Conservation (phyloP, 2,888 invertebrate genomes). For the Cactoblastis cactorum region DNA sequence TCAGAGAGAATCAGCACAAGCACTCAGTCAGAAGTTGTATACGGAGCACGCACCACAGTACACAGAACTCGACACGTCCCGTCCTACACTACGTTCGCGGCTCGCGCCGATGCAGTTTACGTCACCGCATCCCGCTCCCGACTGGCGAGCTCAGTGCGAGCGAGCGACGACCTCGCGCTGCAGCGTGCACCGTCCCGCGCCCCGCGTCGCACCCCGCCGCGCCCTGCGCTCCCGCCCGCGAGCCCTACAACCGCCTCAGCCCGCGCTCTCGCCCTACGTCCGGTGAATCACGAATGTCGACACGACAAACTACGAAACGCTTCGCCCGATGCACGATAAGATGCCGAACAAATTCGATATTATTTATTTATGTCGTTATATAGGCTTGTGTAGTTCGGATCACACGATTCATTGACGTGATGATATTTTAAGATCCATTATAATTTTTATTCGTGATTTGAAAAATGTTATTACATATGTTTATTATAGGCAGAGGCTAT, state of each 20-base stretch:
- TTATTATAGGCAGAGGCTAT: too few relatives aligned
- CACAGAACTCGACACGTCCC: slow-evolving; percentile 70
- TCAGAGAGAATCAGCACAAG: slow-evolving; percentile 51
- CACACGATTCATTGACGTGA: too few relatives aligned
- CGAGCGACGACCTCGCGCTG: slow-evolving; percentile 78
- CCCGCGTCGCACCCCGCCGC: slow-evolving; percentile 51
- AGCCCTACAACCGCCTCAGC: slow-evolving; percentile 37
- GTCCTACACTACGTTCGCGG: slow-evolving; percentile 76
- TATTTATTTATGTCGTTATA: slow-evolving; percentile 20
- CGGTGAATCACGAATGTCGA: slow-evolving; percentile 59
- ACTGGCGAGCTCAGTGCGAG: slow-evolving; percentile 63
- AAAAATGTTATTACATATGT: too few relatives aligned
- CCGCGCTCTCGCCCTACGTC: slow-evolving; percentile 61
- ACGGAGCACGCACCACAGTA: slow-evolving; percentile 56
- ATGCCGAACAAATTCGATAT: slow-evolving; percentile 26
- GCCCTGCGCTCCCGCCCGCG: slow-evolving; percentile 28
- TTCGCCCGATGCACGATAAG: slow-evolving; percentile 17
- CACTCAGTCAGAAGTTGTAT: slow-evolving; percentile 58
- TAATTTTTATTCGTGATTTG: too few relatives aligned
- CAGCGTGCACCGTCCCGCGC: slow-evolving; percentile 71
- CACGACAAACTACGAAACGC: slow-evolving; percentile 33
- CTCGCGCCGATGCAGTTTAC: slow-evolving; percentile 77
- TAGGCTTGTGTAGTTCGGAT: slow-evolving; percentile 18
- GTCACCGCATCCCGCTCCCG: slow-evolving; percentile 80
- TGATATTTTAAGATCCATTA: too few relatives aligned